phyloP scores from a whole-genome alignment of 2,888 invertebrate species.

The Chaetogeoica ovagalla region DNA sequence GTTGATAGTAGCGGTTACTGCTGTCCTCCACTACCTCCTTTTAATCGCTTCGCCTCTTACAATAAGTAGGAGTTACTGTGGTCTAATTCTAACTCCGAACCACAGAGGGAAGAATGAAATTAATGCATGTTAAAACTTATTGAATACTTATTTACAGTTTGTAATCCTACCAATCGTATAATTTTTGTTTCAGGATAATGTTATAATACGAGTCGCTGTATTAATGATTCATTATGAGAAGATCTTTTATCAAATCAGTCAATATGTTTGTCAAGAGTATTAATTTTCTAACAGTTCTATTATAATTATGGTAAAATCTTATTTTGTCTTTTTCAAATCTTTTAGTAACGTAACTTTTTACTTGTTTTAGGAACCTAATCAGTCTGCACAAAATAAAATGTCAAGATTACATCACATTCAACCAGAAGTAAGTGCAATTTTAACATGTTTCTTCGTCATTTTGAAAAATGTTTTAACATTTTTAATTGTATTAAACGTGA shows the following conservation, averaged over 20 bases:
- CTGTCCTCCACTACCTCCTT: too few species aligned
- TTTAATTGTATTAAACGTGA: too few species aligned
- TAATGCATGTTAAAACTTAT: too few species aligned
- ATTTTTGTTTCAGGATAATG: slow-evolving; percentile 27
- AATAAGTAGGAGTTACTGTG: too few species aligned
- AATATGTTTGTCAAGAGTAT: slow-evolving; percentile 15
- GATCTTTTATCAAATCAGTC: slow-evolving; percentile 8
- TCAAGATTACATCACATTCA: slow-evolving; percentile 50
- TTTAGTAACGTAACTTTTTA: background rate
- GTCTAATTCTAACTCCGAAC: too few species aligned
- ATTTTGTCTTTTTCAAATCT: background rate
- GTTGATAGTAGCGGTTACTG: too few species aligned
- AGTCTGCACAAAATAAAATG: slow-evolving; percentile 34
- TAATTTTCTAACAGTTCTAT: slow-evolving; percentile 27
- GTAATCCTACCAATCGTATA: background rate
- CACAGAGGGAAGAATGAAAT: too few species aligned
- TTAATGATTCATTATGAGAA: background rate
- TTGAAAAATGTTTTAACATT: background rate
- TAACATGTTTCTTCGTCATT: background rate
- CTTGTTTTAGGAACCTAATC: slow-evolving; percentile 34
- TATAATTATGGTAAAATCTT: slow-evolving; percentile 33
- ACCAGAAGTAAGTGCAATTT: slow-evolving; percentile 36
- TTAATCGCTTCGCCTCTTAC: too few species aligned
- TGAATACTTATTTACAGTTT: background rate
- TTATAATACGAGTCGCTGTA: background rate